These are phyloP conservation scores for Drosophila lowei DNA, from an alignment of 1,140 invertebrate genomes.

Conservation along the genomic window DNA sequence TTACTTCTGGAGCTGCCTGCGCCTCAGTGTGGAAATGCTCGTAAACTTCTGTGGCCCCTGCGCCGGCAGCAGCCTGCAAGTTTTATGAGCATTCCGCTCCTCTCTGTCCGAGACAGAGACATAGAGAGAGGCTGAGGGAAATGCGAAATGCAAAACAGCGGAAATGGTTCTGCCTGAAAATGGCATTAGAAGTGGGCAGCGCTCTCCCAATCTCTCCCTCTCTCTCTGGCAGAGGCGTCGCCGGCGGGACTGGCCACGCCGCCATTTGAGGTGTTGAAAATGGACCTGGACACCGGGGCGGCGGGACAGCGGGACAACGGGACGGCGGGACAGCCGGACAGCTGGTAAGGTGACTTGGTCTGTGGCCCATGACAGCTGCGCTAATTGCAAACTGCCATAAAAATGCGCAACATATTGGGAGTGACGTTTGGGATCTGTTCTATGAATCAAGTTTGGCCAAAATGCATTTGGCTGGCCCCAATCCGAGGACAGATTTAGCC, in stretches of 20 bases:
- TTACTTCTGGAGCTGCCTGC: slow-evolving; percentile 21
- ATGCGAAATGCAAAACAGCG: slow-evolving; percentile 72
- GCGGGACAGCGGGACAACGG: slow-evolving; percentile 9
- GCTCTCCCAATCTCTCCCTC: too few relatives aligned
- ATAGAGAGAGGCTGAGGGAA: slow-evolving; percentile 20
- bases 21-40: slow-evolving; percentile 38
- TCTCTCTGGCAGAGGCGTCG: too few relatives aligned
- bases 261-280: slow-evolving; percentile 71
- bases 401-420: slow-evolving; percentile 65
- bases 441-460: slow-evolving; percentile 38
- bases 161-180: slow-evolving; percentile 69
- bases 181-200: slow-evolving; percentile 40
- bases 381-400: slow-evolving; percentile 77
- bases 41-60: slow-evolving; percentile 35
- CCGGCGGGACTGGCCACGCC: background rate
- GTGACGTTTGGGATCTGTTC: slow-evolving; percentile 3
- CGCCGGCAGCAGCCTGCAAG: slow-evolving; percentile 25
- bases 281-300: slow-evolving; percentile 17
- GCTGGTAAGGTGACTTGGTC: slow-evolving; percentile 28
- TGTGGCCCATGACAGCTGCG: slow-evolving; percentile 50
- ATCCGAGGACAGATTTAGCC: slow-evolving; percentile 27
- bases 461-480: slow-evolving; percentile 19
- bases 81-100: slow-evolving; percentile 48
- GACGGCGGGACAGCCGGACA: slow-evolving; percentile 2
- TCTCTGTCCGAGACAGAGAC: background rate